These are phyloP conservation scores for Sesamia nonagrioides DNA, from an alignment of 1,140 invertebrate species.

Conservation along the genomic window DNA sequence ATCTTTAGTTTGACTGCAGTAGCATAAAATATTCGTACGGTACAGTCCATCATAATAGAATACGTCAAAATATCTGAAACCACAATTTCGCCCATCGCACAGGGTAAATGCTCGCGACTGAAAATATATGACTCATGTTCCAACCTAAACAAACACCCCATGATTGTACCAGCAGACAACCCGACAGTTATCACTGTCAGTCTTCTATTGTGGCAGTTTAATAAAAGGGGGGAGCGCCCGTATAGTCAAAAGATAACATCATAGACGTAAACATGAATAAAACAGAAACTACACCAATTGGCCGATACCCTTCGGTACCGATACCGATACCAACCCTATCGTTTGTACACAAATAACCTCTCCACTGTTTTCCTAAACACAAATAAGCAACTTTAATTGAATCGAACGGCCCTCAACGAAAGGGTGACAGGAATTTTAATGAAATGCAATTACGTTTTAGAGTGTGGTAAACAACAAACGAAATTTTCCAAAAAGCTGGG, in stretches of 20 bases:
- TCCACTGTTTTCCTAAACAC: conserved; percentile 57
- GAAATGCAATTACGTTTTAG: conserved; percentile 69
- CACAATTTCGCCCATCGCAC: conserved; percentile 5
- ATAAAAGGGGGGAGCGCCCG: conserved; percentile 78
- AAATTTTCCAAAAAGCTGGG: conserved; percentile 38
- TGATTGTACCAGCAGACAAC: conserved; percentile 28
- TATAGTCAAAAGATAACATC: conserved; percentile 82
- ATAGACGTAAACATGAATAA: conserved; percentile 80
- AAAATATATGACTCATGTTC: conserved; percentile 12
- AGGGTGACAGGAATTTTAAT: conserved; percentile 75
- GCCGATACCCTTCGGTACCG: conserved; percentile 73
- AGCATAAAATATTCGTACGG: not conserved
- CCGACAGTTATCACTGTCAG: conserved; percentile 60
- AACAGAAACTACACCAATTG: conserved; percentile 73
- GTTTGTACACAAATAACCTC: conserved; percentile 51
- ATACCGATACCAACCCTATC: conserved; percentile 47
- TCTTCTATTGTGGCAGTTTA: conserved; percentile 69
- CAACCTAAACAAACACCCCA: not conserved
- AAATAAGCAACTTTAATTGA: conserved; percentile 81
- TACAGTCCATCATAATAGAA: conserved; percentile 1
- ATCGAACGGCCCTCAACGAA: conserved; percentile 66
- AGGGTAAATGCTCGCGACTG: not conserved
- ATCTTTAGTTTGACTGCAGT: not conserved
- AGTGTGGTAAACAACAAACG: conserved; percentile 47
- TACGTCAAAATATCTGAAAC: not conserved